Conservation (phyloP, 2,113 vertebrate species). For the Carettochelys insculpta region DNA sequence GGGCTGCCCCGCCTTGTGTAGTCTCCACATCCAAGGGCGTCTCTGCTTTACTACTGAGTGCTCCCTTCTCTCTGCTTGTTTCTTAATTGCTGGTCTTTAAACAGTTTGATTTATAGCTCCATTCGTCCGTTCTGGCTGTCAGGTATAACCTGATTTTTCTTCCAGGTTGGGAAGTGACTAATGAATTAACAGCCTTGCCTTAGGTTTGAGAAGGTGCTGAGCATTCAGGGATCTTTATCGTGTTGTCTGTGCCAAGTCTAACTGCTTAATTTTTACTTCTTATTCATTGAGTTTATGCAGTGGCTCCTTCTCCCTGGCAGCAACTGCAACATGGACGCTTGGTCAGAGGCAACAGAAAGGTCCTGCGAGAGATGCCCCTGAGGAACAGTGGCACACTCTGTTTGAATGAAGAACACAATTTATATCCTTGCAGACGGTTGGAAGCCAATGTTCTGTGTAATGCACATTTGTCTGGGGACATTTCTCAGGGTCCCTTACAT, state of each 20-base stretch:
- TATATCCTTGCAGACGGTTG: slow-evolving; percentile 1
- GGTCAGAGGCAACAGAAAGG: slow-evolving; percentile 61
- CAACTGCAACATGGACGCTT: neutral
- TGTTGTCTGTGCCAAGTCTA: slow-evolving; percentile 65
- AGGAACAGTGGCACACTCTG: neutral
- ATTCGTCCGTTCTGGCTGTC: slow-evolving; percentile 68
- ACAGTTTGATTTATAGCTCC: slow-evolving; percentile 78
- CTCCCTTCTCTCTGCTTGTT: slow-evolving; percentile 71
- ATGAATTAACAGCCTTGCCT: slow-evolving; percentile 73
- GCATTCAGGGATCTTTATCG: slow-evolving; percentile 72
- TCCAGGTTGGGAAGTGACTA: slow-evolving; percentile 75
- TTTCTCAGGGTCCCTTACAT: neutral
- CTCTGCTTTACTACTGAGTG: slow-evolving; percentile 63
- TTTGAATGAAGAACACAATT: slow-evolving; percentile 43
- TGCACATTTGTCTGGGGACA: neutral
- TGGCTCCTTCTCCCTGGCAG: slow-evolving; percentile 40
- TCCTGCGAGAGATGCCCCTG: slow-evolving; percentile 47
- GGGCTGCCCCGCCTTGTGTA: slow-evolving; percentile 18
- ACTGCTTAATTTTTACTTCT: slow-evolving; percentile 65
- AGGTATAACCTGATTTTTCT: slow-evolving; percentile 73
- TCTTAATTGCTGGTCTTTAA: slow-evolving; percentile 77
- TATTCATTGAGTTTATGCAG: slow-evolving; percentile 56
- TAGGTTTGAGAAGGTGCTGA: slow-evolving; percentile 71
- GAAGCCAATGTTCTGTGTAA: slow-evolving; percentile 30
- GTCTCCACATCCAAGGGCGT: slow-evolving; percentile 51